These are phyloP conservation scores for Prionailurus bengalensis DNA, from an alignment of 2,113 vertebrate genomes.

Conservation along the genomic window DNA sequence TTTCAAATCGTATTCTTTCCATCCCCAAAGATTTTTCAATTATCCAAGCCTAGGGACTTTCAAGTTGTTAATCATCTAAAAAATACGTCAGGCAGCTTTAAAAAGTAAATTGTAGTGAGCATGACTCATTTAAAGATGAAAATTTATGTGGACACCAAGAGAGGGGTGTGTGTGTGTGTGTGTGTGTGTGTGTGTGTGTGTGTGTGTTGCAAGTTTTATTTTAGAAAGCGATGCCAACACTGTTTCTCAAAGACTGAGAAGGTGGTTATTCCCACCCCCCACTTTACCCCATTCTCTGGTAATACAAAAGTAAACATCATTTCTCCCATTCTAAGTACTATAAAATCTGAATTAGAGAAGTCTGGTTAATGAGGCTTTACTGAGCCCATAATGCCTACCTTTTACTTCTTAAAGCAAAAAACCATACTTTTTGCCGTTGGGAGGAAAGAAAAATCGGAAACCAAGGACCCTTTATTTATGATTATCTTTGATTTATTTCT, in stretches of 20 bases:
- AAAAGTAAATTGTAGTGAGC: conserved; percentile 37
- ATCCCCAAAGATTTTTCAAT: conserved; percentile 31
- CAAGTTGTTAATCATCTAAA: conserved; percentile 48
- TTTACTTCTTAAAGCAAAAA: conserved; percentile 25
- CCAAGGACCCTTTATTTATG: not conserved
- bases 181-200: not conserved
- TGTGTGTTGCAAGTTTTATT: conserved; percentile 23
- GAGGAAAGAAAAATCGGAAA: not conserved
- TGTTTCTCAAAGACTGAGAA: not conserved
- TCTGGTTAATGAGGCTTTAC: not conserved
- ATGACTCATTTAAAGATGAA: conserved; percentile 63
- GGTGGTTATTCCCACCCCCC: not conserved
- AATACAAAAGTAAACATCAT: not conserved
- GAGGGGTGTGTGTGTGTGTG: not conserved
- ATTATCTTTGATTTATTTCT: conserved; percentile 8
- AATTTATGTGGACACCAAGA: not conserved
- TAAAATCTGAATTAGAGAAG: conserved; percentile 36
- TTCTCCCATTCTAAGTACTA: not conserved
- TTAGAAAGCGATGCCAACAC: conserved; percentile 33
- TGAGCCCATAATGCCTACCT: not conserved
- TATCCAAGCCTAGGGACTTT: conserved; percentile 14
- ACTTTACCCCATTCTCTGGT: not conserved
- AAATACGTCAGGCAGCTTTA: conserved; percentile 6
- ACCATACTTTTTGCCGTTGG: not conserved
- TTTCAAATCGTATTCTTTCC: conserved; percentile 52